These are phyloP conservation scores for Temnothorax unifasciatus DNA, from an alignment of 2,888 invertebrate genomes.

Conservation along the genomic window DNA sequence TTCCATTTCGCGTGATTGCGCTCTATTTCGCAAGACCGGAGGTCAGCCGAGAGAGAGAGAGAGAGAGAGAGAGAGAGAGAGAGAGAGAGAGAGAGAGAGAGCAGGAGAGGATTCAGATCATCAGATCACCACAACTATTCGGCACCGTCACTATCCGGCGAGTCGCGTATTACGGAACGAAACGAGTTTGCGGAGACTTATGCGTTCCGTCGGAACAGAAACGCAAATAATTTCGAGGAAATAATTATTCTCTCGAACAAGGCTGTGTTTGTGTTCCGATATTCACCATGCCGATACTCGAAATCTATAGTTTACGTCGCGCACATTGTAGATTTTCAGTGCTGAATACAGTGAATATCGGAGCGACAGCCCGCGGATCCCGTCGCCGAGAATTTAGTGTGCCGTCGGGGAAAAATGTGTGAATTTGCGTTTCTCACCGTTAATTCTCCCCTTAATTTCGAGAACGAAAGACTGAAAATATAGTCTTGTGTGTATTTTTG, in stretches of 20 bases:
- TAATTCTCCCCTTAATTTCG: background rate
- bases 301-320: too few relatives aligned
- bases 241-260: background rate
- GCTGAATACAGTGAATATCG: too few relatives aligned
- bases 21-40: constrained; percentile 8
- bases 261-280: too few relatives aligned
- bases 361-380: background rate
- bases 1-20: background rate
- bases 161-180: background rate
- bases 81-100: background rate
- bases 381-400: background rate
- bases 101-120: background rate
- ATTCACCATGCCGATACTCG: too few relatives aligned
- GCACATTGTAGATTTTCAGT: too few relatives aligned
- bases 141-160: background rate
- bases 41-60: background rate
- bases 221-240: background rate
- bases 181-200: background rate
- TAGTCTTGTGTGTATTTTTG: background rate
- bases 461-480: background rate
- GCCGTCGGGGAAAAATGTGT: background rate
- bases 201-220: background rate
- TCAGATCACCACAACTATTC: background rate
- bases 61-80: background rate
- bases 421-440: too few relatives aligned